Evolutionary conservation across 2,797 vertebrate genomes (phyloP).

Genomic region (Labeo calbasu): DNA sequence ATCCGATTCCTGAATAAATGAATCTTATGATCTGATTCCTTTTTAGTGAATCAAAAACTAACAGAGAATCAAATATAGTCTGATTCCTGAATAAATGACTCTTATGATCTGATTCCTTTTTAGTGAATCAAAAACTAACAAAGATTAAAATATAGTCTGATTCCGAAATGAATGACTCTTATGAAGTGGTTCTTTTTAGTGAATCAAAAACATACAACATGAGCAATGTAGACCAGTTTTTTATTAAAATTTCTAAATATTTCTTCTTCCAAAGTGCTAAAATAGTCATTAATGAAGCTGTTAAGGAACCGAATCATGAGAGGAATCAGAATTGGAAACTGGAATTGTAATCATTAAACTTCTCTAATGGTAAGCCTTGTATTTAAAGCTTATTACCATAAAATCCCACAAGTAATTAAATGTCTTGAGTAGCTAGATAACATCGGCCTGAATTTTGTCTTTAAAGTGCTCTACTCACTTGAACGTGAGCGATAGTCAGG

Average conservation of each 20-base stretch:
- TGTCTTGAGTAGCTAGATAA: slow-evolving; percentile 1
- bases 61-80: too few relatives aligned
- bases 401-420: not conserved
- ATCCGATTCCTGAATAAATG: not conserved
- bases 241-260: not conserved
- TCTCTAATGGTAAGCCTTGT: not conserved
- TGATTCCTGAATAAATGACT: not conserved
- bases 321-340: not conserved
- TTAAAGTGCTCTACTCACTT: slow-evolving; percentile 15
- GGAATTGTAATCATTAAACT: not conserved
- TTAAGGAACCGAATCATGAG: not conserved
- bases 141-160: not conserved
- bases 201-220: not conserved
- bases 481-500: slow-evolving; percentile 13
- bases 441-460: slow-evolving; percentile 17
- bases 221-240: not conserved
- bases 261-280: not conserved
- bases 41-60: too few relatives aligned
- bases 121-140: too few relatives aligned
- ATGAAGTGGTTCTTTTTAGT: not conserved
- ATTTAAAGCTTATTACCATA: not conserved
- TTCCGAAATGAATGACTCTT: not conserved
- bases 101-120: too few relatives aligned
- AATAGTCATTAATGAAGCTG: not conserved
- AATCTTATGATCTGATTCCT: too few relatives aligned